Evolutionary conservation across 1,140 invertebrate species (phyloP).

Genomic region (Globodera ellingtonae): DNA sequence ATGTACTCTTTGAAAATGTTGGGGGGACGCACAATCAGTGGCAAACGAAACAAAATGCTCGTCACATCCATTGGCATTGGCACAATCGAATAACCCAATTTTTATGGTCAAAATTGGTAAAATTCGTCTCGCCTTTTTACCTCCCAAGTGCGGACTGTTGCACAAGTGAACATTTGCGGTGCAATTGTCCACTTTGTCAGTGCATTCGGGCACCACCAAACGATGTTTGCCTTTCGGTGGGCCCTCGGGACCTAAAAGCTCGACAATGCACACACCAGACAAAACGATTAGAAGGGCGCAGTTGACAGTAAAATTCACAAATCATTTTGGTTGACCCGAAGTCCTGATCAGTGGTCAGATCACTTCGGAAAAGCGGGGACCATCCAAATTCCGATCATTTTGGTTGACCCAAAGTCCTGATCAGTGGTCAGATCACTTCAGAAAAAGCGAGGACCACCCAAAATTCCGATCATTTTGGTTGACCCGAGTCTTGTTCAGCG

Average conservation of each 20-base stretch:
- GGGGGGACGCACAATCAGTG: no score
- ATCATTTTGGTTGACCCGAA: no score
- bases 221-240: constrained; percentile 25
- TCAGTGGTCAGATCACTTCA: not conserved
- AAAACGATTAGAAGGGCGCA: no score
- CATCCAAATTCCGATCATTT: constrained; percentile 21
- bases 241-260: constrained; percentile 13
- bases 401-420: not conserved
- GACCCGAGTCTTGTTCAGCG: not conserved
- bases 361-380: constrained; percentile 27
- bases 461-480: constrained; percentile 25
- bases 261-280: constrained; percentile 4
- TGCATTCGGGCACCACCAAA: constrained; percentile 41
- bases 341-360: not conserved
- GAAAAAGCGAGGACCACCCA: constrained; percentile 5
- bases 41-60: no score
- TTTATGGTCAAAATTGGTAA: no score
- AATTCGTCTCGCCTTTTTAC: no score
- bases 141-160: constrained; percentile 23
- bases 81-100: no score
- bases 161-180: constrained; percentile 47
- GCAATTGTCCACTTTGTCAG: constrained; percentile 45
- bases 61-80: no score
- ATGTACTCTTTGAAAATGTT: constrained; percentile 37
- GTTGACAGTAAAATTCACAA: no score